phyloP scores from a whole-genome alignment of 2,888 invertebrate species.

The Dorcus parallelipipedus region DNA sequence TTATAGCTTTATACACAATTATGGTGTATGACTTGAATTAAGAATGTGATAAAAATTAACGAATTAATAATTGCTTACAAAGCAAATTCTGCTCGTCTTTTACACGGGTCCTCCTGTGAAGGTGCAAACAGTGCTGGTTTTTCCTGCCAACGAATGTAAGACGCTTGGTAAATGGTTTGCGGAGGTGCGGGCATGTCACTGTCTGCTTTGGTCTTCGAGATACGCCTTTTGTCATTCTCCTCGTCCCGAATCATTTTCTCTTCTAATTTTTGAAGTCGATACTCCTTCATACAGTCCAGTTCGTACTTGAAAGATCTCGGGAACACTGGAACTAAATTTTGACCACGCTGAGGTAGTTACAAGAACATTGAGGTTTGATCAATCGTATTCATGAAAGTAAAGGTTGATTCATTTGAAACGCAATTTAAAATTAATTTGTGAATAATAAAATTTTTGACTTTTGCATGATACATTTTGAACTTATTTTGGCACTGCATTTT shows the following conservation, averaged over 20 bases:
- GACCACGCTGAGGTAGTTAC: no score
- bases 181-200: neutral
- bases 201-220: neutral
- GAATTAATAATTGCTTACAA: slow-evolving; percentile 29
- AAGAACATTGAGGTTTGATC: no score
- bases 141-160: slow-evolving; percentile 52
- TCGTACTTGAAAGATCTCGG: slow-evolving; percentile 58
- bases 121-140: slow-evolving; percentile 51
- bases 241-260: slow-evolving; percentile 37
- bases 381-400: no score
- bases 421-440: no score
- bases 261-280: slow-evolving; percentile 42
- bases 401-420: no score
- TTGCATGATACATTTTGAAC: no score
- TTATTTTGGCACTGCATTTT: no score
- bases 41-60: no score
- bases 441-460: no score
- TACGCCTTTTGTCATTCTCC: slow-evolving; percentile 24
- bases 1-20: no score
- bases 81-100: slow-evolving; percentile 38
- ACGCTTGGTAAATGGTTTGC: slow-evolving; percentile 29
- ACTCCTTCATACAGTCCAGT: slow-evolving; percentile 53
- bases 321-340: slow-evolving; percentile 45
- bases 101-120: slow-evolving; percentile 36
- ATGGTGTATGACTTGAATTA: no score